Base-by-base conservation (phyloP, 1,140 invertebrate species). In the Euschistus heros region DNA sequence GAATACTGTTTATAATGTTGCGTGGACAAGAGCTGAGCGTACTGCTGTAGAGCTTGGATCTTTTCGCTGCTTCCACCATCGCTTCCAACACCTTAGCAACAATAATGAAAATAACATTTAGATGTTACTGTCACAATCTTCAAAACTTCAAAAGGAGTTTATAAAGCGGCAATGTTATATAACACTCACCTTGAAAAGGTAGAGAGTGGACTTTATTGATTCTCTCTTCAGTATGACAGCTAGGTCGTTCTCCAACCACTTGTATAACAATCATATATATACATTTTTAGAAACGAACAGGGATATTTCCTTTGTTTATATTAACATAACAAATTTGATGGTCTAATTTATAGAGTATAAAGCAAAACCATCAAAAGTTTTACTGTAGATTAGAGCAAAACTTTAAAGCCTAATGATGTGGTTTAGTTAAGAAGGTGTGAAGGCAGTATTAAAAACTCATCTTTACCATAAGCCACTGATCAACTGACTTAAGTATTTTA, bases 1-100 rank as follows among this genome's bases (percentile, higher is more conserved):
- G 70, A 67, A 59, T 71, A 71, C 37, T 67, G 68, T 42, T 68
- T 68, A 37, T 65, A 68, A 4, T 27, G 18, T 2, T 62, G 66
- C 15, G 37, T 33, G 5, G 59, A 42, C 17, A 61, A 42, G 33
- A 61, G 33, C 18, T 61, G 59, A n/a, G 59, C 59, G 22, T 61
- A 61, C 59, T 61, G 59, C 59, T 61, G 59, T 6, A 61, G 59
- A 3, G 24, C 59, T 61, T 61, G 59, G n/a, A 61, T 61, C 17
- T 61, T 61, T 27, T 15, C 7, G 26, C 24, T 59, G 24, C 54
- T 57, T 20, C 24, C 24, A 24, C 6, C 54, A 57, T 24, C 54
- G 8, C 33, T 37, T 37, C 6, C 13, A 10, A 10, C 33, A 37
- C 33, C 33, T 37, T 37, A 37, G 3, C 33, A 37, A 37, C 33